phyloP scores from a whole-genome alignment of 1,140 invertebrate genomes.

The Nixonia krombeini region DNA sequence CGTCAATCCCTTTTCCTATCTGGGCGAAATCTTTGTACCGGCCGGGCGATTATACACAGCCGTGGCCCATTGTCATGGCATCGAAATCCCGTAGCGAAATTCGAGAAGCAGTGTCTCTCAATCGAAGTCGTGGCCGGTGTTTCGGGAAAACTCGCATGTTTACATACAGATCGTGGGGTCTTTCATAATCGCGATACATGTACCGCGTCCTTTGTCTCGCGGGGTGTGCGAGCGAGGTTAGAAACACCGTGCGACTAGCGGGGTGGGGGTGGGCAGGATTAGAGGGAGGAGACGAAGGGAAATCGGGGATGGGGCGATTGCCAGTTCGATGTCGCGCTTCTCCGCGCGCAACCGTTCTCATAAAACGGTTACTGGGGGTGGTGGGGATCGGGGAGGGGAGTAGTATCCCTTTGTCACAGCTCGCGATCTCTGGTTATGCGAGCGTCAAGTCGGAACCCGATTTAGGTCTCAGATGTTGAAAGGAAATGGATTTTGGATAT shows the following conservation, averaged over 20 bases:
- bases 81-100: slow-evolving; percentile 23
- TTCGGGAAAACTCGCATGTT: background rate
- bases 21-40: slow-evolving; percentile 29
- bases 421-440: slow-evolving; percentile 20
- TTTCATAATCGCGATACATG: too few relatives aligned
- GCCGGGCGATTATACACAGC: slow-evolving; percentile 22
- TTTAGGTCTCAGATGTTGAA: slow-evolving; percentile 41
- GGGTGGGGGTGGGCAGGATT: too few relatives aligned
- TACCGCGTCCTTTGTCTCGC: too few relatives aligned
- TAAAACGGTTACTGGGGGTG: slow-evolving; percentile 38
- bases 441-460: slow-evolving; percentile 29
- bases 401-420: slow-evolving; percentile 38
- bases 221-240: too few relatives aligned
- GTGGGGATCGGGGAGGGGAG: slow-evolving; percentile 12
- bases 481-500: slow-evolving; percentile 48
- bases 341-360: slow-evolving; percentile 23
- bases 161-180: background rate
- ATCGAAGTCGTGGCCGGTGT: background rate
- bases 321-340: background rate
- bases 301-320: background rate
- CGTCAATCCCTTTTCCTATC: slow-evolving; percentile 41
- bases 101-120: slow-evolving; percentile 22
- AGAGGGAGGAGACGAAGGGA: too few relatives aligned
- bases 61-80: slow-evolving; percentile 18
- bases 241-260: too few relatives aligned